Base-by-base conservation (phyloP, 53 echinoderm and acorn worm species). In the Arbacia lixula region DNA sequence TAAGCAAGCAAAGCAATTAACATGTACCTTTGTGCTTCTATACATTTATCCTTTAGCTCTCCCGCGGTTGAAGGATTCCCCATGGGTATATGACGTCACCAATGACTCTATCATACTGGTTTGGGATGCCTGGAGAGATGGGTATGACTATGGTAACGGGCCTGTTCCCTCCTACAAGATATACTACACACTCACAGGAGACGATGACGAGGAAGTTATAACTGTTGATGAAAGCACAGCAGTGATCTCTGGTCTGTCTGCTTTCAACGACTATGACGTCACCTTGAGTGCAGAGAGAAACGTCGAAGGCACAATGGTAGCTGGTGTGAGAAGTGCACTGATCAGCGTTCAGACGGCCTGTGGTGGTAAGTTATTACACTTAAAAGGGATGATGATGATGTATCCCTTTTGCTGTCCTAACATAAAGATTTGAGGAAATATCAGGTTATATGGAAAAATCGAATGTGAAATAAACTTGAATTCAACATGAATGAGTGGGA, bases 111-210 rank as follows among this genome's bases (percentile, higher is more conserved):
- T 40, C 26, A 16, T 77, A 0, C 36, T 77, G 0, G 35, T 43
- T 6, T 77, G 77, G 77, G 38, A 77, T n/a, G 77, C 60, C 14
- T 77, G 77, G 77, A 58, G 22, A 27, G 58, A 77, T n/a, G 77
- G 77, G 9, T 77, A 57, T 40, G 77, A 77, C 31, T 77, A 77
- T 26, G 77, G 77, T 26, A 77, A 26, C 25, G 77, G 77, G 12
- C 77, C 77, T 12, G 58, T 58, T 1, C 37, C 56, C 20, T 77
- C 77, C 57, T 77, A 77, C 28, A 36, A 58, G 57, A 38, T 77
- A 14, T 22, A 26, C 0, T 77, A 77, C 40, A 26, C 57, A 0
- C 58, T 57, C 57, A 77, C 39, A 1, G 60, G 58, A 10, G 60
- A 77, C 39, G n/a, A n/a, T n/a, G n/a, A n/a, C n/a, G n/a, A n/a